Base-by-base conservation (phyloP, 2,113 vertebrate genomes). In the Oncorhynchus gorbuscha region DNA sequence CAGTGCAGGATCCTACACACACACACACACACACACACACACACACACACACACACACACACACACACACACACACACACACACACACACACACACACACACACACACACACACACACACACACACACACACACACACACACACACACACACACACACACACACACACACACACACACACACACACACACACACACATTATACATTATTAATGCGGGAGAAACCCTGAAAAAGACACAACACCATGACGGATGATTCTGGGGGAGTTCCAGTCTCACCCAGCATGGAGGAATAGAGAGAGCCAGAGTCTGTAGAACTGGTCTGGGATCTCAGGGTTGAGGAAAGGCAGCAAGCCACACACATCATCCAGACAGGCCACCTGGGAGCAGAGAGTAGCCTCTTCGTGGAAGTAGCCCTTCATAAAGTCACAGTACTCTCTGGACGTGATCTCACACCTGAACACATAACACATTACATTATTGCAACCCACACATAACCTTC, bases 291-390 rank as follows among this genome's bases (percentile, higher is more conserved):
- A 99, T 72, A 99, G 95, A 0, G 98, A 98, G 73, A 99, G 93
- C 98, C 97, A 99, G 67, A 99, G 95, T 69, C 97, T 92, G 87
- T 98, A 99, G 87, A 99, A 98, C 94, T 99, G 98, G 90, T 99
- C 97, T 12, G 98, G 98, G 85, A 97, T 90, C 78, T 99, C 97
- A 0, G 96, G 97, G 84, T 99, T 98, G 77, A 99, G 95, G 85
- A 99, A 99, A 74, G 97, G 97, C 77, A 99, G 92, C 51, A 99
- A 93, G 68, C 98, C 98, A 20, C 98, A 99, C 39, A 99, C 96
- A 0, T 98, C 97, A 30, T 98, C 96, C 98, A 99, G 97, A 86
- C 98, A 99, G 77, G 97, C 96, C 76, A 99, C 97, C 95, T 99
- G 98, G 66, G 98, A 99, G 90, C 98, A 99, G 20, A 99, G 95